Conservation (phyloP, 1,140 invertebrate genomes). For the Drosophila repletoides region DNA sequence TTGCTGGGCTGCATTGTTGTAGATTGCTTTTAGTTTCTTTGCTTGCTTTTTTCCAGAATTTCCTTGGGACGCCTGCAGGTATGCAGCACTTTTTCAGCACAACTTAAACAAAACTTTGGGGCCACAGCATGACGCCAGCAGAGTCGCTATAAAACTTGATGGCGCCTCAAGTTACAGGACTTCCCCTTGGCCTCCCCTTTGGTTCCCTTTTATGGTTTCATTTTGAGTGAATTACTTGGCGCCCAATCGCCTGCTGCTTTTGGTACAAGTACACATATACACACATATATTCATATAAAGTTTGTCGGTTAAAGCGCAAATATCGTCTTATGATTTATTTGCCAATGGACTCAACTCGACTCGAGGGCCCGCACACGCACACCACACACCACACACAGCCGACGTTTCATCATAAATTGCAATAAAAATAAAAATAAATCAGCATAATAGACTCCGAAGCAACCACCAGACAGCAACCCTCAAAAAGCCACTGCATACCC, state of each 20-base stretch:
- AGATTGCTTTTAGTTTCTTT: neutral
- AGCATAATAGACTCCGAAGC: conserved; percentile 68
- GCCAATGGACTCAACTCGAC: conserved; percentile 31
- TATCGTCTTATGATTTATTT: conserved; percentile 66
- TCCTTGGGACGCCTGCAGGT: conserved; percentile 35
- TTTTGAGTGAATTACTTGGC: conserved; percentile 53
- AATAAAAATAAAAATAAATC: conserved; percentile 77
- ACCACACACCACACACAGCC: neutral
- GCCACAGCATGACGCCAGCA: conserved; percentile 3
- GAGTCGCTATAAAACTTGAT: conserved; percentile 13
- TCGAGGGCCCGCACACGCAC: conserved; percentile 19
- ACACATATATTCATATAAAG: conserved; percentile 5
- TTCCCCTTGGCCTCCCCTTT: neutral
- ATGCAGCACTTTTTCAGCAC: conserved; percentile 35
- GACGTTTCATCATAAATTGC: conserved; percentile 61
- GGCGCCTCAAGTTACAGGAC: conserved; percentile 24
- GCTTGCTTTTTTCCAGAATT: conserved; percentile 3
- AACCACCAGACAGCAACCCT: conserved; percentile 52
- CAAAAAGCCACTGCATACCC: conserved; percentile 8
- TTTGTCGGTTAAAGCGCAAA: conserved; percentile 10
- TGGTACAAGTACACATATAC: no score
- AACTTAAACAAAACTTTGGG: neutral
- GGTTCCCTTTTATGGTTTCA: conserved; percentile 29
- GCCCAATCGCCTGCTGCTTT: conserved; percentile 37
- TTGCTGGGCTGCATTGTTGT: neutral